Evolutionary conservation across 2,797 vertebrate species (phyloP), one percentile per base, ranked within the genome.

Genomic region (Neosilurus mollespiculum): DNA sequence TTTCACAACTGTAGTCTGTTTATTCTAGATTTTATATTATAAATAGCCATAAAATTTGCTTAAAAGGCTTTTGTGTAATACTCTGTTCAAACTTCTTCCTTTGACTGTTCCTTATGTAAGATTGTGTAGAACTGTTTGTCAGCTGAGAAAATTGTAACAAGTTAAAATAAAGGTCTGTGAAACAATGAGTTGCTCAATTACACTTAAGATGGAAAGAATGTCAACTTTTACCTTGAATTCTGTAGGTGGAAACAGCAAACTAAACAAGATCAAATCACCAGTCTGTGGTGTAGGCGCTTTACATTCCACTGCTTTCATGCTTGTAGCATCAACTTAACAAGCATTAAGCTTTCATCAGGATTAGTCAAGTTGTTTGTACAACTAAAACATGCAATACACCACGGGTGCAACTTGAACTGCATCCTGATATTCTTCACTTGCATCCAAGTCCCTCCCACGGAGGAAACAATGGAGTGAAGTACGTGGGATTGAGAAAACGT

Each of bases 101-200:
- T 56, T 54, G 26, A 14, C 2, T 82, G 56, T 67, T 34, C 51
- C 53, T 71, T 37, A 58, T 43, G 37, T 8, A 2, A 62, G 5
- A 10, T 65, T 83, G 66, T 83, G 66, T 51, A 78, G 26, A 53
- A 30, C 24, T 64, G n/a, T 6, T 70, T 71, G 66, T 72, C 59
- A 54, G 22, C 20, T 49, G 54, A 78, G 12, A 20, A 70, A 51
- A 22, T 12, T 53, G 37, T 24, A 54, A 53, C 64, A 78, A 64
- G 12, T 64, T 53, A 26, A 26, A 78, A 65, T 53, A 78, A 78
- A 78, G 3, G 56, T n/a, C n/a, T 58, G n/a, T 56, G 9, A 30
- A 4, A 30, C 24, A n/a, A 7, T 76, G 15, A 20, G 43, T 1
- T 9, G 4, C 6, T 43, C 5, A 14, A 34, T 7, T 43, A 34